phyloP scores from a whole-genome alignment of 64 coral and sea anemone species.

The Actinia tenebrosa region DNA sequence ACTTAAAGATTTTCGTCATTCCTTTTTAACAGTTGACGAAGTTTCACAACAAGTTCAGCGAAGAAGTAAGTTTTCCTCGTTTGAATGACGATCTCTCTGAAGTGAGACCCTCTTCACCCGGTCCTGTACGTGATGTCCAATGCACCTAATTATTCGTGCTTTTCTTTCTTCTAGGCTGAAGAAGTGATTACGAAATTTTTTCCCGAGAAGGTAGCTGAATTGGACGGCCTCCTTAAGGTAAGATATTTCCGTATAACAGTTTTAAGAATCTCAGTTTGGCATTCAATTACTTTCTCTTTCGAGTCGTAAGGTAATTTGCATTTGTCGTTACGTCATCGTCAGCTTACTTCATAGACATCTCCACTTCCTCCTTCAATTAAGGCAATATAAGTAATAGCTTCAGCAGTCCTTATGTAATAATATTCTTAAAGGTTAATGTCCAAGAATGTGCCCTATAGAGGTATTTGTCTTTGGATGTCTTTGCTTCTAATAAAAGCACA shows the following conservation, averaged over 20 bases:
- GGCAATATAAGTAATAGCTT: too few species aligned
- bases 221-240: conserved; percentile 79
- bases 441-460: too few species aligned
- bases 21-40: conserved; percentile 50
- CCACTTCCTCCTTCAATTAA: too few species aligned
- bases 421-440: too few species aligned
- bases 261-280: neutral
- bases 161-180: conserved; percentile 49
- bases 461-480: too few species aligned
- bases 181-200: conserved; percentile 83
- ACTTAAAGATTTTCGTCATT: neutral
- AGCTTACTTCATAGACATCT: too few species aligned
- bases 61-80: conserved; percentile 52
- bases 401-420: too few species aligned
- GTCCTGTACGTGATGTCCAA: neutral
- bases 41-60: conserved; percentile 82
- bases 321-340: too few species aligned
- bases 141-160: neutral
- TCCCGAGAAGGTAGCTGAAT: conserved; percentile 66
- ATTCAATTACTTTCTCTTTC: neutral
- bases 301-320: too few species aligned
- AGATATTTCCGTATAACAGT: neutral
- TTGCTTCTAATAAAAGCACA: too few species aligned
- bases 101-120: neutral
- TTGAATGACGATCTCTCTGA: neutral